A percentile compares a stretch with the other conserved stretches of the same genome.
phyloP scores from a whole-genome alignment of 2,113 vertebrate genomes.

The Bagarius yarrelli region DNA sequence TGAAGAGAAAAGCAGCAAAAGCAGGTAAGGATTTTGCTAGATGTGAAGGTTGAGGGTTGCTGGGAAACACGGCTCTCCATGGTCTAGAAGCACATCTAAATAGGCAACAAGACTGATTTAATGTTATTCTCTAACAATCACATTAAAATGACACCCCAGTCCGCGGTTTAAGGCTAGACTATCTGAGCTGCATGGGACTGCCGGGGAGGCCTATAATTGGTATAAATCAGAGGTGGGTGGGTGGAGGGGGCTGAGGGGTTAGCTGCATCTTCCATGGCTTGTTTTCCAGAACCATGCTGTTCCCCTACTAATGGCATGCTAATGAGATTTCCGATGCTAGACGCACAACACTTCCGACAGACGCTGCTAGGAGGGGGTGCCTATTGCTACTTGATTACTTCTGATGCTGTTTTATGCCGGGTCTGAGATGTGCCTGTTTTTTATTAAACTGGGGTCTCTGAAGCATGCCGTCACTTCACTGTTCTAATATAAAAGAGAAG shows the following conservation, averaged over 20 bases:
- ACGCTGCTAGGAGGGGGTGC: slow-evolving; percentile 24
- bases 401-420: slow-evolving; percentile 32
- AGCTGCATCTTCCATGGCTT: slow-evolving; percentile 14
- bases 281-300: slow-evolving; percentile 38
- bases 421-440: slow-evolving; percentile 30
- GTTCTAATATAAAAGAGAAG: slow-evolving; percentile 17
- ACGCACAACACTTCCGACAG: slow-evolving; percentile 42
- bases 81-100: background rate
- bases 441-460: slow-evolving; percentile 28
- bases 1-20: slow-evolving; percentile 2
- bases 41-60: slow-evolving; percentile 17
- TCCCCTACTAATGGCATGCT: slow-evolving; percentile 45
- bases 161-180: background rate
- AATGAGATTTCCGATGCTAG: slow-evolving; percentile 38
- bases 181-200: background rate
- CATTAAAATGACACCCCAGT: slow-evolving; percentile 14
- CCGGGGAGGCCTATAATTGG: background rate
- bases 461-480: background rate
- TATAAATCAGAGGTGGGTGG: slow-evolving; percentile 8
- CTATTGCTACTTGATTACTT: slow-evolving; percentile 24
- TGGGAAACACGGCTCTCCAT: slow-evolving; percentile 20
- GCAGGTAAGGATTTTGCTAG: background rate
- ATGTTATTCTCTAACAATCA: background rate
- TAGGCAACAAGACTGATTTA: background rate
- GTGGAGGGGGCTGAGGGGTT: slow-evolving; percentile 12